These are phyloP conservation scores for Latrodectus geometricus DNA, from an alignment of 1,140 invertebrate genomes.

Conservation along the genomic window DNA sequence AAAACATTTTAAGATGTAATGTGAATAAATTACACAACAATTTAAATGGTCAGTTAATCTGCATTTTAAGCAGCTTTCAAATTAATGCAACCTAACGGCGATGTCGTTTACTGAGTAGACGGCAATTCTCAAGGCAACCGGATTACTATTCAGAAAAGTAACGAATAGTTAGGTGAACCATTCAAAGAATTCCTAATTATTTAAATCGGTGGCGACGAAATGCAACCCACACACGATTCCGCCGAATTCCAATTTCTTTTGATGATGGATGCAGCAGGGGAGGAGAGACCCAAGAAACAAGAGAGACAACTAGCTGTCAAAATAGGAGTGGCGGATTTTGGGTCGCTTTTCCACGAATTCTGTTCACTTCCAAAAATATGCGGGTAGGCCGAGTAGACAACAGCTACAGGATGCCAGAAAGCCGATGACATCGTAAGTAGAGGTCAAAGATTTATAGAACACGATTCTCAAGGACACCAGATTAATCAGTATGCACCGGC, in stretches of 20 bases:
- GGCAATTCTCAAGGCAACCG: no score
- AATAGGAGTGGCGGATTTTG: conserved; percentile 48
- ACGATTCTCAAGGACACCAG: conserved; percentile 44
- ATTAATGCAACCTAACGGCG: no score
- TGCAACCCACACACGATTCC: neutral
- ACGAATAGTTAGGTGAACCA: no score
- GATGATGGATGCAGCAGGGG: neutral
- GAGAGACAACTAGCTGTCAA: conserved; percentile 25
- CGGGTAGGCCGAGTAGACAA: conserved; percentile 34
- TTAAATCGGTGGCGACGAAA: neutral
- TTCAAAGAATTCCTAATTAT: no score
- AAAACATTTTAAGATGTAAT: no score
- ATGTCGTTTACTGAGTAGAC: no score
- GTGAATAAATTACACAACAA: no score
- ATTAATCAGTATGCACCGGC: conserved; percentile 47
- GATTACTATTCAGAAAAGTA: no score
- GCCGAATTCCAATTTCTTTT: neutral
- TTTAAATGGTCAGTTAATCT: no score
- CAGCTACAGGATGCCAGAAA: conserved; percentile 43
- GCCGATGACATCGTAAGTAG: conserved; percentile 31
- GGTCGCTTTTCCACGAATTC: conserved; percentile 27
- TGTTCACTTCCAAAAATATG: conserved; percentile 23
- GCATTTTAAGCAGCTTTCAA: no score
- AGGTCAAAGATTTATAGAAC: conserved; percentile 54
- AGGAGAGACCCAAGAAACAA: neutral